These are phyloP conservation scores for Melipona bicolor DNA, from an alignment of 2,888 invertebrate species.

Conservation along the genomic window DNA sequence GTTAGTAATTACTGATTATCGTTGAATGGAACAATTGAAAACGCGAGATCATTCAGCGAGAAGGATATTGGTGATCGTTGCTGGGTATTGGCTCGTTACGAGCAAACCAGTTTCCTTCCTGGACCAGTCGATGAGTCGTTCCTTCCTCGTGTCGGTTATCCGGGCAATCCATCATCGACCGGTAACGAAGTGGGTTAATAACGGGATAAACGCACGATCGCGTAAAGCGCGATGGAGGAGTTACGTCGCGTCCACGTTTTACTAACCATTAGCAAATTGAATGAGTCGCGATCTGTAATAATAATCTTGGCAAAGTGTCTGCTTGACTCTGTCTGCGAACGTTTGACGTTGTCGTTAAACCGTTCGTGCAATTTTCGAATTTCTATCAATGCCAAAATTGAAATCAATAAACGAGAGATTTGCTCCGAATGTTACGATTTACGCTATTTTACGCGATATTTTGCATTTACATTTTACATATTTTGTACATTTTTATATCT, in stretches of 20 bases:
- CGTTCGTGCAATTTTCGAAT: too few species aligned
- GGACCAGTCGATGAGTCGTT: slow-evolving; percentile 50
- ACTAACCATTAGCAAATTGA: slow-evolving; percentile 70
- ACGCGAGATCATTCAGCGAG: background rate
- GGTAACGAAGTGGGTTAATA: slow-evolving; percentile 71
- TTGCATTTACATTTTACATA: too few species aligned
- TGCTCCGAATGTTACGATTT: too few species aligned
- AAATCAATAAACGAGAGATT: too few species aligned
- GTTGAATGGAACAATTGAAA: background rate
- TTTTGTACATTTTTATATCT: too few species aligned
- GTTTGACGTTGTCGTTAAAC: background rate
- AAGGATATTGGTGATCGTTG: slow-evolving; percentile 10
- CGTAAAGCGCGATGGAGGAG: slow-evolving; percentile 32
- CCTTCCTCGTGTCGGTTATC: background rate
- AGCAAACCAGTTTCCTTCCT: background rate
- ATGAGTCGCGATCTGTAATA: slow-evolving; percentile 52
- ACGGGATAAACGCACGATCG: slow-evolving; percentile 59
- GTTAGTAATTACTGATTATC: background rate
- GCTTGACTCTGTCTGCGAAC: background rate
- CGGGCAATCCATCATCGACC: slow-evolving; percentile 65
- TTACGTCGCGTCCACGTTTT: background rate
- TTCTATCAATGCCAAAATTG: too few species aligned
- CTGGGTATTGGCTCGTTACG: slow-evolving; percentile 27
- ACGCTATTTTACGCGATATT: too few species aligned
- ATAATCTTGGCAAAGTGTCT: slow-evolving; percentile 42